phyloP scores from a whole-genome alignment of 1,140 invertebrate species.

The Drosophila simulans region DNA sequence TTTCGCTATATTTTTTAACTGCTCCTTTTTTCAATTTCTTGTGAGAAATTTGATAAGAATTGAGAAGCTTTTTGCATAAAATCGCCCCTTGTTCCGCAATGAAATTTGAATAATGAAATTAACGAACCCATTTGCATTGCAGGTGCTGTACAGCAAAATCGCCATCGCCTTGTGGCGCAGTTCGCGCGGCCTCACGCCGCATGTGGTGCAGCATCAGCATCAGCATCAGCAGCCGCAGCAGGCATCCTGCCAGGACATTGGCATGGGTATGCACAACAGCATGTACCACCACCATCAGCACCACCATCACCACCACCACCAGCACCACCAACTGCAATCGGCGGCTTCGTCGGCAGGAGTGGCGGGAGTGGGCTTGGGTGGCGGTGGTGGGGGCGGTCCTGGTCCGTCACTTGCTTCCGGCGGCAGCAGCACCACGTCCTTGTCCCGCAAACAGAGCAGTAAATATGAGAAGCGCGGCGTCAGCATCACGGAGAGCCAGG shows the following conservation, averaged over 20 bases:
- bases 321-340: conserved; percentile 55
- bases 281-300: conserved; percentile 80
- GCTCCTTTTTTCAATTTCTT: too few relatives aligned
- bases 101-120: conserved; percentile 18
- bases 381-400: not conserved
- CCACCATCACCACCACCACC: conserved; percentile 36
- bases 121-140: conserved; percentile 36
- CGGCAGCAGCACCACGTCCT: conserved; percentile 59
- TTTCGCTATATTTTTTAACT: too few relatives aligned
- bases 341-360: conserved; percentile 22
- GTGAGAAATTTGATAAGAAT: not conserved
- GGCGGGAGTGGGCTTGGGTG: conserved; percentile 4
- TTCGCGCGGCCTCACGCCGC: conserved; percentile 86
- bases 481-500: conserved; percentile 83
- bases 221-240: conserved; percentile 53
- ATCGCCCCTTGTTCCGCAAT: not conserved
- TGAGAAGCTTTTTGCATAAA: not conserved
- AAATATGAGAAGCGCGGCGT: conserved; percentile 84
- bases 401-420: conserved; percentile 56
- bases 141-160: conserved; percentile 90
- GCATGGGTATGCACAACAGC: conserved; percentile 77
- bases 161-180: conserved; percentile 90
- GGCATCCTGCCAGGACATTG: conserved; percentile 58
- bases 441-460: conserved; percentile 82
- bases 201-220: conserved; percentile 73